Evolutionary conservation across 1,140 invertebrate genomes (phyloP), one percentile per base, ranked within the genome.

Genomic region (Saxidomus purpurata): DNA sequence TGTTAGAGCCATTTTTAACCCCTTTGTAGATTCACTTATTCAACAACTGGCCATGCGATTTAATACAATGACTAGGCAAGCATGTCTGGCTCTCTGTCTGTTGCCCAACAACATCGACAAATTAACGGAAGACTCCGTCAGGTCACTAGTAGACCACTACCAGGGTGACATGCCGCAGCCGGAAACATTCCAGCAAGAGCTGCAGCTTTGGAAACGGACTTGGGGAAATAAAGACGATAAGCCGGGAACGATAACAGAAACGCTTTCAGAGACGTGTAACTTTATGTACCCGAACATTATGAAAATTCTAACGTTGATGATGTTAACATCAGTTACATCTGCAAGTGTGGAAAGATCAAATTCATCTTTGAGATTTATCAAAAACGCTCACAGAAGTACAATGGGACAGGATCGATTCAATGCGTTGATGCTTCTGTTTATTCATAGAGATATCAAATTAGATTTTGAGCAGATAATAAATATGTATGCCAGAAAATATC

Each of bases 21-120:
- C 89, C 34, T 82, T 82, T 77, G 13, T 88, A 22, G 89, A 90
- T 76, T 61, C 17, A 15, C 34, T 87, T 22, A 38, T 76, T 15
- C 34, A 55, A 13, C 43, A 81, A 31, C 25, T 79, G 0, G 25
- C 25, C 38, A 43, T 59, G 52, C 28, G 77, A 22, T 89, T 89
- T 59, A 55, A 34, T 25, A 52, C 22, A 28, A 1, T 82, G 19
- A 31, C 79, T 19, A 55, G 36, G 25, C 25, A 40, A 43, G 77
- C 49, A 19, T n/a, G 43, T 28, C 38, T n/a, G 8, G 63, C 43
- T 6, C 59, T 81, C 9, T 55, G 31, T 38, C 11, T 82, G 8
- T 67, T 63, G 47, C 74, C 40, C 6, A n/a, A 22, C 47, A 47
- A 52, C 13, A 19, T 59, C 22, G 40, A 34, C 4, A n/a, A 8